Base-by-base conservation (phyloP, 92 coral and sea anemone species). In the Zoanthus gigantus region DNA sequence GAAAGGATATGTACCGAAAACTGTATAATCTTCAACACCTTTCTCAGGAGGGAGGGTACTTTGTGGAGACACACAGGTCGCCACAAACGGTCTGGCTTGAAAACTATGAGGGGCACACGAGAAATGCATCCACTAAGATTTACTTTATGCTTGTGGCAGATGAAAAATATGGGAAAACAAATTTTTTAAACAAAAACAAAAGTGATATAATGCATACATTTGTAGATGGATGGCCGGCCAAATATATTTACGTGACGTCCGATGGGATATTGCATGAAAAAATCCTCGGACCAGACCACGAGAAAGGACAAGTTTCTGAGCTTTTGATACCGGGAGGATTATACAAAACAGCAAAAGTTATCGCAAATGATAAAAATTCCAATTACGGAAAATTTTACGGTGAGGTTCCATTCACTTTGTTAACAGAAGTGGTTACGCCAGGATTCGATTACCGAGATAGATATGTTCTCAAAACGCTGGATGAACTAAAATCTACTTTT, bases 151-250 rank as follows among this genome's bases (percentile, higher is more conserved):
- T 95, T 18, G 86, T 90, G 8, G 86, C 76, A 4, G 90, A 87
- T 37, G 69, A 77, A 17, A 91, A 92, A 56, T 81, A 81, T 37
- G 94, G 94, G 32, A 95, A 96, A 12, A 85, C 86, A 42, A 94
- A 95, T 78, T 95, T 84, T 48, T 53, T 92, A 0, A 61, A 95
- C 63, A 28, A 63, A 11, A 94, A 95, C 63, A 69, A 85, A 54
- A 95, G 95, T 52, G 98, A 94, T 28, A 92, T 90, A 15, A 76
- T 86, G 17, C 98, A 93, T 74, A 88, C 90, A 29, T 94, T 90
- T 63, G 92, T 90, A 81, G 96, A 94, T 28, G 98, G 98, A 50
- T 95, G 98, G 98, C 98, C 98, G 5, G 92, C 93, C 1, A 82
- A 83, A 54, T 95, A 92, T 88, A 83, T 83, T 45, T 79, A 71